These are phyloP conservation scores for Centropus unirufus DNA, from an alignment of 2,113 vertebrate genomes.

Conservation along the genomic window DNA sequence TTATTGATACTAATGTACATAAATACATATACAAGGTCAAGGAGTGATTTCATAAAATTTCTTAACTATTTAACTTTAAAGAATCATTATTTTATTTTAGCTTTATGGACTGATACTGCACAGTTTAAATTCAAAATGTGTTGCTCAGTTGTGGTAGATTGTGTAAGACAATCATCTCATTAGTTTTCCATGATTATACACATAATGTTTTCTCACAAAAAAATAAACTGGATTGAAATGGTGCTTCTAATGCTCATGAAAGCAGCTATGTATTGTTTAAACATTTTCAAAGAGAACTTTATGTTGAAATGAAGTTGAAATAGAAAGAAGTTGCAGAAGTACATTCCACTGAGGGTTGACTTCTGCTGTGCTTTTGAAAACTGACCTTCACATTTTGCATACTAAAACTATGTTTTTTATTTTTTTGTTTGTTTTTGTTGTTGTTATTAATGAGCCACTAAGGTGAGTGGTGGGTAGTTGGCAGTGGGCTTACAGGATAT, in stretches of 20 bases:
- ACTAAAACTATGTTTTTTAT: not conserved
- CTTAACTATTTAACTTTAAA: not conserved
- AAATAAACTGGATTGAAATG: not conserved
- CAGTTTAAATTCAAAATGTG: not conserved
- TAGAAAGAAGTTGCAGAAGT: not conserved
- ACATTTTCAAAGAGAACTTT: not conserved
- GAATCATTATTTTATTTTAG: not conserved
- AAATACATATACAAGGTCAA: not conserved
- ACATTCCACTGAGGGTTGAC: not conserved
- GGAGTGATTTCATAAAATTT: not conserved
- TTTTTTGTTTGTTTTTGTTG: rapidly evolving
- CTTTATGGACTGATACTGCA: not conserved
- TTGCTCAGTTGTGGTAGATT: not conserved
- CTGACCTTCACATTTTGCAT: not conserved
- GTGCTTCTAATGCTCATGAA: not conserved
- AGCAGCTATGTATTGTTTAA: not conserved
- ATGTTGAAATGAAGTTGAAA: not conserved
- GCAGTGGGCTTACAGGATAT: not conserved
- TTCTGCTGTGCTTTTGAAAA: not conserved
- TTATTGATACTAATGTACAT: not conserved
- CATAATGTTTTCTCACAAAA: not conserved
- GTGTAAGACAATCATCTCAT: not conserved
- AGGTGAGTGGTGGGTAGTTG: not conserved
- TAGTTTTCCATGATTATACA: not conserved
- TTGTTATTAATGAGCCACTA: not conserved